Evolutionary conservation across 2,797 vertebrate genomes (phyloP).

Genomic region (Megaceryle alcyon): DNA sequence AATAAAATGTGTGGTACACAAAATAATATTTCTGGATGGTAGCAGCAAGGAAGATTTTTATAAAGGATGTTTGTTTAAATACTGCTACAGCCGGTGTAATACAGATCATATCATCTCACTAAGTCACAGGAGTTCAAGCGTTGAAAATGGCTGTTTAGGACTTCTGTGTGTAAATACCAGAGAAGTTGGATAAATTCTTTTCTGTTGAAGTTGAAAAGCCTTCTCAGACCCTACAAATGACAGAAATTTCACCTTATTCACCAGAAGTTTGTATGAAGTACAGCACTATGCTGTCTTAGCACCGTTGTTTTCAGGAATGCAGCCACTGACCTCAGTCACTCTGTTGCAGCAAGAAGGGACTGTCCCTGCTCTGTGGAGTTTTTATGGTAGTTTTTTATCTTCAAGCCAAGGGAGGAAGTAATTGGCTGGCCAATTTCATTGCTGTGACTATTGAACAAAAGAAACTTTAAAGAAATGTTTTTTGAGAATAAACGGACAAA

Average conservation of each 20-base stretch:
- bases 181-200: background rate
- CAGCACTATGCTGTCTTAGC: background rate
- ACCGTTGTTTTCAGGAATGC: background rate
- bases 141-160: background rate
- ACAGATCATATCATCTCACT: background rate
- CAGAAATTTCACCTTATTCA: background rate
- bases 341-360: background rate
- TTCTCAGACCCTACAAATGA: background rate
- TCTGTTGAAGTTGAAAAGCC: background rate
- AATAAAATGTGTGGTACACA: background rate
- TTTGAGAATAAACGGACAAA: background rate
- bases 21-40: background rate
- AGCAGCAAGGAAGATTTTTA: background rate
- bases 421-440: background rate
- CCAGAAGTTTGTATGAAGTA: background rate
- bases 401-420: background rate
- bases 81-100: background rate
- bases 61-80: slow-evolving; percentile 11
- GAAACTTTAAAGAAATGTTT: background rate
- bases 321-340: background rate
- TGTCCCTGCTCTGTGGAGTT: background rate
- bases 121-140: slow-evolving; percentile 1
- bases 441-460: background rate
- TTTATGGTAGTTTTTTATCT: background rate
- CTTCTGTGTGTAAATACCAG: background rate